A percentile compares a stretch with the other conserved stretches of the same genome.
Conservation (phyloP, 2,797 vertebrate genomes). For the Pangasius sanitwongsei region DNA sequence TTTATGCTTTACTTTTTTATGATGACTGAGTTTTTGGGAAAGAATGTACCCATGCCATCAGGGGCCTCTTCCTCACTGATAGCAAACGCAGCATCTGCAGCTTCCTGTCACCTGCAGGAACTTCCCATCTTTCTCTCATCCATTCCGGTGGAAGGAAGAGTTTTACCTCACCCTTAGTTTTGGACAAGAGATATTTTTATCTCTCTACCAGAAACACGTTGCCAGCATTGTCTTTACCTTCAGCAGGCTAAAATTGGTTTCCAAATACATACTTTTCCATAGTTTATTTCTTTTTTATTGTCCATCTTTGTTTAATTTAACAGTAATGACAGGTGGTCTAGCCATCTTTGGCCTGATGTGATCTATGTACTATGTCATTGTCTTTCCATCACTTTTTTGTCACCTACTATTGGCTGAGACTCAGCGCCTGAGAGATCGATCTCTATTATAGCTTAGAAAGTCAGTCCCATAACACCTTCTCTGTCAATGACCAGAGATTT, state of each 20-base stretch:
- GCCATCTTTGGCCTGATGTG: conserved; percentile 29
- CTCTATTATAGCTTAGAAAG: conserved; percentile 44
- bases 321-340: conserved; percentile 4
- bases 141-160: conserved; percentile 43
- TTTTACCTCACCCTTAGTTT: conserved; percentile 34
- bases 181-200: conserved; percentile 30
- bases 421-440: conserved; percentile 46
- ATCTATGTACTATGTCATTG: conserved; percentile 35
- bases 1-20: background rate
- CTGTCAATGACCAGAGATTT: conserved; percentile 51
- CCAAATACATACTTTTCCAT: background rate
- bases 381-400: conserved; percentile 34
- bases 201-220: background rate
- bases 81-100: conserved; percentile 44
- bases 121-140: conserved; percentile 42
- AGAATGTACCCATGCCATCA: conserved; percentile 11
- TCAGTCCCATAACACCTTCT: conserved; percentile 10
- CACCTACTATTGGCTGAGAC: conserved; percentile 48
- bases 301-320: conserved; percentile 18
- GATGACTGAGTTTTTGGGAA: conserved; percentile 1
- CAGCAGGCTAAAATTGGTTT: background rate
- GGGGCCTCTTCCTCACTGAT: conserved; percentile 44
- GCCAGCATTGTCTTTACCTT: conserved; percentile 17
- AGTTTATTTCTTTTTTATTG: background rate
- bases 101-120: conserved; percentile 54